Evolutionary conservation across 2,113 vertebrate species (phyloP).

Genomic region (Notechis scutatus): DNA sequence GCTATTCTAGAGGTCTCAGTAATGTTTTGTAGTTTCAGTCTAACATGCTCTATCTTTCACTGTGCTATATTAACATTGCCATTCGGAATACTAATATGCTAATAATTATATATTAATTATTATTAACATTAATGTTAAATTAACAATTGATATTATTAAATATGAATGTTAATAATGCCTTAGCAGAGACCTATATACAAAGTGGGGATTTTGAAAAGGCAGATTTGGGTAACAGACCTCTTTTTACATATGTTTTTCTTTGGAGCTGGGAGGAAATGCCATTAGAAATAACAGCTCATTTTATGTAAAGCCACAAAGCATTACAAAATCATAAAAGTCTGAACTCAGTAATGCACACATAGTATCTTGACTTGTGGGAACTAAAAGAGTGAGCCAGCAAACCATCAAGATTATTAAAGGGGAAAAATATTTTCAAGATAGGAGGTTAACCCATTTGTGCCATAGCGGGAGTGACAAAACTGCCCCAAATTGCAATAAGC

Average conservation of each 20-base stretch:
- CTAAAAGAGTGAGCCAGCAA: background rate
- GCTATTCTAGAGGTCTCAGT: background rate
- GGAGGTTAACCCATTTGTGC: background rate
- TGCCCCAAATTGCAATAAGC: background rate
- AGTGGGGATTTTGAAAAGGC: background rate
- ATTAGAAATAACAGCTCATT: background rate
- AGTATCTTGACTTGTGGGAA: background rate
- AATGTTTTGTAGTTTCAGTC: background rate
- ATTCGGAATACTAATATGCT: background rate
- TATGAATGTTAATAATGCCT: background rate
- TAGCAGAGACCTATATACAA: background rate
- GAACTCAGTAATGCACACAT: background rate
- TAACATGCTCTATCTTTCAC: background rate
- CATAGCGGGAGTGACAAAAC: background rate
- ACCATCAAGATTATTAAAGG: background rate
- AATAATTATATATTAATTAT: background rate
- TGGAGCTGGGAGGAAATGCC: background rate
- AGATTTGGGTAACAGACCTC: background rate
- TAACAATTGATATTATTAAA: background rate
- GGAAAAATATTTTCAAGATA: background rate
- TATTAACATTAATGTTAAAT: background rate
- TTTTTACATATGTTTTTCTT: background rate
- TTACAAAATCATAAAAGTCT: background rate
- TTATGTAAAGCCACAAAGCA: background rate
- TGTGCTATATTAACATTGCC: background rate